Evolutionary conservation across 2,888 invertebrate genomes (phyloP).

Genomic region (Argynnis bischoffii): DNA sequence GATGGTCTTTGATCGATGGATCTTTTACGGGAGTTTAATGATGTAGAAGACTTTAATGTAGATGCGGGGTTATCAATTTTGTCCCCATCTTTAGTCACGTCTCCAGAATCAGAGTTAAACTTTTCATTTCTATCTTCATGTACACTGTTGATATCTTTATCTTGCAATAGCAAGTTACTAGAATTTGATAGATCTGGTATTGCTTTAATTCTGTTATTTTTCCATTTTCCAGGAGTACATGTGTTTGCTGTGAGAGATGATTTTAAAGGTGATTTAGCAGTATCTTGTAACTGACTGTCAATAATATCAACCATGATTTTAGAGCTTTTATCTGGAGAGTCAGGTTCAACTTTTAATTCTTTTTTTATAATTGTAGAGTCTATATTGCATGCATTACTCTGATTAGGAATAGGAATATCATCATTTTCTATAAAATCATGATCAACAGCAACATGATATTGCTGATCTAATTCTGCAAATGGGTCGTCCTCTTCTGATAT

Average conservation of each 20-base stretch:
- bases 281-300: slow-evolving; percentile 35
- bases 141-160: slow-evolving; percentile 39
- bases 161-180: slow-evolving; percentile 36
- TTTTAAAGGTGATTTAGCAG: slow-evolving; percentile 35
- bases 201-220: neutral
- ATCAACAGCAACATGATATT: slow-evolving; percentile 77
- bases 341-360: slow-evolving; percentile 43
- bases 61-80: slow-evolving; percentile 45
- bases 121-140: slow-evolving; percentile 37
- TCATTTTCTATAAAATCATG: slow-evolving; percentile 67
- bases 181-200: slow-evolving; percentile 11
- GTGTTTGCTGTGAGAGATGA: slow-evolving; percentile 21
- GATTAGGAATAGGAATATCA: slow-evolving; percentile 46
- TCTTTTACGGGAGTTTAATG: slow-evolving; percentile 63
- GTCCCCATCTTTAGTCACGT: slow-evolving; percentile 43
- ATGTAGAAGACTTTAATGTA: slow-evolving; percentile 45
- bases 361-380: slow-evolving; percentile 41
- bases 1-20: slow-evolving; percentile 69
- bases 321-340: slow-evolving; percentile 26
- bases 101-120: slow-evolving; percentile 43
- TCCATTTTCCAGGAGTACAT: slow-evolving; percentile 15
- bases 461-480: slow-evolving; percentile 73
- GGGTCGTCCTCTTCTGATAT: slow-evolving; percentile 68
- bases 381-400: slow-evolving; percentile 15
- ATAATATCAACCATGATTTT: slow-evolving; percentile 32